Percentiles rank a stretch among this genome's conserved stretches.
These are phyloP conservation scores for Drosophila ustulata DNA, from an alignment of 2,888 invertebrate genomes.

Conservation along the genomic window DNA sequence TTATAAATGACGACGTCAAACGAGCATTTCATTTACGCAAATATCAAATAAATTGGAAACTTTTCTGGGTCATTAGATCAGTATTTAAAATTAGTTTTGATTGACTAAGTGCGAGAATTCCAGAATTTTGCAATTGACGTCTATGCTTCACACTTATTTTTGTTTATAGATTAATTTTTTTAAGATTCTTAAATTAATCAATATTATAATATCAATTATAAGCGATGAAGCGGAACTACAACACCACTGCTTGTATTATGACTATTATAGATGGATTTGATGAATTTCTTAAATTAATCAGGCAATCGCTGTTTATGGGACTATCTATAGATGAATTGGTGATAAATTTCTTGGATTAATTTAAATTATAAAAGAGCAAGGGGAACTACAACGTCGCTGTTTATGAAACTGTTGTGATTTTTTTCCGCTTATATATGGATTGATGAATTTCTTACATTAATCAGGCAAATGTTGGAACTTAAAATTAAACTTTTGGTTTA, in stretches of 20 bases:
- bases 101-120: neutral
- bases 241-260: no score
- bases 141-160: neutral
- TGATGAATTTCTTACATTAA: neutral
- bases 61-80: neutral
- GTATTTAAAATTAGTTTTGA: neutral
- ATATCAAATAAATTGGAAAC: neutral
- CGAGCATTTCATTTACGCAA: neutral
- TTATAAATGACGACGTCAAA: neutral
- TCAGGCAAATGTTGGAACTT: slow-evolving; percentile 8
- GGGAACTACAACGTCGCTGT: no score
- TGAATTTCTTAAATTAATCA: no score
- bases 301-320: no score
- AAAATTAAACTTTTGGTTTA: neutral
- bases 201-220: no score
- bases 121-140: neutral
- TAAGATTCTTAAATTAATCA: neutral
- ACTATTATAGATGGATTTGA: no score
- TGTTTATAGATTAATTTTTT: neutral
- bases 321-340: no score
- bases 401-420: no score
- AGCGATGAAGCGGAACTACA: no score
- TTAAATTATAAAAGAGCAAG: no score
- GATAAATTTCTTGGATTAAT: no score
- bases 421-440: no score